Base-by-base conservation (phyloP, 37 sponge, comb jelly and placozoan species). In the Axinella damicornis region DNA sequence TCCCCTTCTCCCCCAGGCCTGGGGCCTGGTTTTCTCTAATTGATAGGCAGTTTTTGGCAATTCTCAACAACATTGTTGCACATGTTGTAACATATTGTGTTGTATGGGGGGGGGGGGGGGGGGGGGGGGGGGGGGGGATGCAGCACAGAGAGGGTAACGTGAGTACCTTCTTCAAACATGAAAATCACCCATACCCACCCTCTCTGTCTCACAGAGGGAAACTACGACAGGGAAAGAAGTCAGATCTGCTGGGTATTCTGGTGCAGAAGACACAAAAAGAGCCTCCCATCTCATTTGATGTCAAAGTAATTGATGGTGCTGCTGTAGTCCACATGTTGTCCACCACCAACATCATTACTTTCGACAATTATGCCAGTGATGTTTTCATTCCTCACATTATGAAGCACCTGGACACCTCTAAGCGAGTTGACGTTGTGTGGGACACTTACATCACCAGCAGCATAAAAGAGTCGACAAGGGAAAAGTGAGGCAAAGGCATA, bases 171-270 rank as follows among this genome's bases (percentile, higher is more conserved):
- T 76, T 76, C 31, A 58, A 58, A 58, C 77, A 76, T 58, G 77
- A 76, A n/a, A 76, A 57, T 57, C 77, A 76, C 6, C 30, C 77
- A 32, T 76, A 32, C 54, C 77, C 77, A 37, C 77, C 77, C 11
- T 76, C 77, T 31, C 60, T 76, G 28, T 76, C 77, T 22, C 57
- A 57, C 11, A n/a, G 15, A 11, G 77, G 77, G 14, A 53, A 56
- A 24, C 60, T 76, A 9, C n/a, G 64, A 41, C 27, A 31, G 5
- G 16, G 18, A 30, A 78, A 61, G 32, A 78, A 78, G 54, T 78
- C 79, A 9, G 79, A 78, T 62, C 79, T 78, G 12, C 13, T 78
- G 63, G 61, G 5, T 17, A 54, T 61, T 65, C 13, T 78, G n/a
- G 5, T 19, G 16, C 11, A 28, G 24, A 14, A 19, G 59, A 13